Base-by-base conservation (phyloP, 1,140 invertebrate species). In the Magallana ariakensis region DNA sequence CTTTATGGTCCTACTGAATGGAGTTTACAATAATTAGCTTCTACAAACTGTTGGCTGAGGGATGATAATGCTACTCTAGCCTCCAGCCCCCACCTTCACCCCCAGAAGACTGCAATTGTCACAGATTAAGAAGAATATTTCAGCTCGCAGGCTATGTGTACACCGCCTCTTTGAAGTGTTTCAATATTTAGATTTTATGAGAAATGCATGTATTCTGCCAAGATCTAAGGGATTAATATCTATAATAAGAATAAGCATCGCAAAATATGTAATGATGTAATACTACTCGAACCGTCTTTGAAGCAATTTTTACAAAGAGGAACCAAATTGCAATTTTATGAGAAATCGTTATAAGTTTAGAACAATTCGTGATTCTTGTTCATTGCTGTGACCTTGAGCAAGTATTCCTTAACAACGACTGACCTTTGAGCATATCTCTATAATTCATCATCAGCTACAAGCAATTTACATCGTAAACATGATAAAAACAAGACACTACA, bases 201-300 rank as follows among this genome's bases (percentile, higher is more conserved):
- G 58, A 62, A 62, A 62, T 62, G 58, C 58, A 62, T 62, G 58
- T 62, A n/a, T 26, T 26, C 33, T 26, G 15, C 22, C 15, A 75
- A 75, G 66, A 75, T 75, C 66, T 26, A 75, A 9, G 33, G 22
- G 66, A 75, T 75, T 33, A n/a, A n/a, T n/a, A 75, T 75, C 13
- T 10, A 75, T 75, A 75, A 26, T 75, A 46, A 46, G 33, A 46
- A 46, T 46, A 46, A 46, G 33, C 33, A 46, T 2, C 33, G 33
- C 33, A 46, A 46, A 46, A 46, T 46, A 46, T 46, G 33, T 46
- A 46, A 46, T 46, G 33, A 46, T 46, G 33, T 46, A 46, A 46
- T 46, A 46, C 33, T 46, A 46, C 33, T 46, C 33, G n/a, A 46
- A 46, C 5, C 33, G 33, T 46, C 33, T 46, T 46, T 46, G 33